Evolutionary conservation across 2,888 invertebrate species (phyloP).

Genomic region (Acrobeloides nanus): DNA sequence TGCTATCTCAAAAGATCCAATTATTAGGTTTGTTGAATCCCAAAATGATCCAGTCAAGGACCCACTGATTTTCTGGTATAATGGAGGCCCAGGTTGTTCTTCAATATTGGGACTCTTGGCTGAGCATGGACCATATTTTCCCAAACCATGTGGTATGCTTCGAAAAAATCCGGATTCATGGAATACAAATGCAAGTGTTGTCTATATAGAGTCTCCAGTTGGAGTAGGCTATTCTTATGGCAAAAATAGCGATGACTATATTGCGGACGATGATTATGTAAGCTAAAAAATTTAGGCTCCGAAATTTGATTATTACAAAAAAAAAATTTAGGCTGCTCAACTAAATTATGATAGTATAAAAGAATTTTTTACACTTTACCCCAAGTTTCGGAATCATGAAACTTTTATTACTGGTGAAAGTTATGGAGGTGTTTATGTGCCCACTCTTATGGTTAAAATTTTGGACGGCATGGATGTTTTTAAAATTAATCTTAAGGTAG

Average conservation of each 20-base stretch:
- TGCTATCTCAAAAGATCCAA: too few species aligned
- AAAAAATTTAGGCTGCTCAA: too few species aligned
- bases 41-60: slow-evolving; percentile 40
- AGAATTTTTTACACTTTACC: too few species aligned
- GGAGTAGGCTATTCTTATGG: slow-evolving; percentile 60
- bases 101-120: slow-evolving; percentile 55
- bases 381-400: too few species aligned
- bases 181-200: slow-evolving; percentile 55
- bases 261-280: slow-evolving; percentile 52
- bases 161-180: slow-evolving; percentile 45
- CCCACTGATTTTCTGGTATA: slow-evolving; percentile 51
- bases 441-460: too few species aligned
- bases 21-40: slow-evolving; percentile 42
- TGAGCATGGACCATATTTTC: slow-evolving; percentile 57
- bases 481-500: too few species aligned
- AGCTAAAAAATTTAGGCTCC: too few species aligned
- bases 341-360: too few species aligned
- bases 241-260: slow-evolving; percentile 55
- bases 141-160: slow-evolving; percentile 47
- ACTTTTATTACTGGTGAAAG: too few species aligned
- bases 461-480: too few species aligned
- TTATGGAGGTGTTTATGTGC: too few species aligned
- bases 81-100: slow-evolving; percentile 56
- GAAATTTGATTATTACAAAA: too few species aligned
- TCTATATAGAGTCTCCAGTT: slow-evolving; percentile 60